Evolutionary conservation across 2,888 invertebrate species (phyloP), one percentile per base, ranked within the genome.

Genomic region (Synergus laeviventris): DNA sequence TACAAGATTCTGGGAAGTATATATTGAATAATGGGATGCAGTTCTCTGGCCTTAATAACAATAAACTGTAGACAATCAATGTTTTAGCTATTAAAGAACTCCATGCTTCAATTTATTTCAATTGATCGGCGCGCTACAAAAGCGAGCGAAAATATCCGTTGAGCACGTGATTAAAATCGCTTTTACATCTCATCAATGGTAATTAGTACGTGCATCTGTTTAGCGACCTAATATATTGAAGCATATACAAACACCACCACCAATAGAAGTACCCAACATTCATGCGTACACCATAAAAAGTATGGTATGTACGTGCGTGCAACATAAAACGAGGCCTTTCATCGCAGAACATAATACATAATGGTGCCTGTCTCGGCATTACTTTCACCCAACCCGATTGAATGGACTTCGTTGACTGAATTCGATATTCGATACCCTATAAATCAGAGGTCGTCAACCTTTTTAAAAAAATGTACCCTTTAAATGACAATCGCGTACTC

Each of bases 121-220:
- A 70, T 49, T 70, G 49, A 70, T 70, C 31, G 31, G 45, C 36
- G 36, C 31, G 36, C 45, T 36, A 70, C 49, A 70, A 70, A 70
- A 70, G 70, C 42, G 49, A 45, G 70, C 24, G 18, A 49, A 49
- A 70, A 49, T 66, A 24, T 24, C 70, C 70, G 45, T 70, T 49
- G 70, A 70, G 49, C 70, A 36, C 70, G 49, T 70, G 70, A 70
- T 70, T 70, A 70, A 70, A 70, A 70, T 49, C 49, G 70, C 49
- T 70, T 70, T 70, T 49, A 70, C 24, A 36, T 70, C 70, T 54
- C 70, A 70, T 70, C 49, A 54, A 54, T 70, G 49, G 49, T 70
- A 49, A 70, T 70, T 70, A 70, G 70, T 70, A 49, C 12, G n/a
- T 70, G 70, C 70, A 70, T 70, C 70, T 70, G 70, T 70, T 70